Conservation (phyloP, 2,888 invertebrate species). For the Papilio protenor region DNA sequence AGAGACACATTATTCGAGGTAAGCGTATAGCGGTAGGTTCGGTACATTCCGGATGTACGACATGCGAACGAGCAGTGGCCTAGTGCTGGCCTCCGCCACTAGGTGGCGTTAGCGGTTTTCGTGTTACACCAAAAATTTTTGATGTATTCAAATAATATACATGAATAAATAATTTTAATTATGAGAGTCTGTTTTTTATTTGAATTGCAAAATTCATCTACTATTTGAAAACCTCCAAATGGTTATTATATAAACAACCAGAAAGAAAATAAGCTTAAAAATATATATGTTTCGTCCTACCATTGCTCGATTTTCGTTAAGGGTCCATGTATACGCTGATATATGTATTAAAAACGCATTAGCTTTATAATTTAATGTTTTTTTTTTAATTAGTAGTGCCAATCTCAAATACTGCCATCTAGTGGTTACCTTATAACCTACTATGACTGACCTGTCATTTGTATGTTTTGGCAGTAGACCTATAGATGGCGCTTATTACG, state of each 20-base stretch:
- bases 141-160: conserved; percentile 79
- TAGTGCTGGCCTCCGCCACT: conserved; percentile 63
- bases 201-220: conserved; percentile 23
- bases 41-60: conserved; percentile 83
- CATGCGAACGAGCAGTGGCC: conserved; percentile 60
- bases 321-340: too few species aligned
- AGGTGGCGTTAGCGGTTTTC: conserved; percentile 69
- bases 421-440: background rate
- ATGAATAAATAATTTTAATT: conserved; percentile 72
- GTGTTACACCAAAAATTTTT: conserved; percentile 80
- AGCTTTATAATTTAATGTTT: too few species aligned
- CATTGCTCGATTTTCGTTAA: too few species aligned
- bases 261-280: background rate
- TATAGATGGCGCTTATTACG: background rate
- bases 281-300: background rate
- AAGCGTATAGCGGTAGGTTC: conserved; percentile 60
- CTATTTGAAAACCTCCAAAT: background rate
- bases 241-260: background rate
- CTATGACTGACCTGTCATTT: background rate
- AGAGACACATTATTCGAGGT: conserved; percentile 49
- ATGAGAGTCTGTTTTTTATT: conserved; percentile 64
- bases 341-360: too few species aligned
- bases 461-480: too few species aligned
- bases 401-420: background rate
- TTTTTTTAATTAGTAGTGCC: background rate